Evolutionary conservation across 2,797 vertebrate genomes (phyloP).

Genomic region (Lithobates pipiens): DNA sequence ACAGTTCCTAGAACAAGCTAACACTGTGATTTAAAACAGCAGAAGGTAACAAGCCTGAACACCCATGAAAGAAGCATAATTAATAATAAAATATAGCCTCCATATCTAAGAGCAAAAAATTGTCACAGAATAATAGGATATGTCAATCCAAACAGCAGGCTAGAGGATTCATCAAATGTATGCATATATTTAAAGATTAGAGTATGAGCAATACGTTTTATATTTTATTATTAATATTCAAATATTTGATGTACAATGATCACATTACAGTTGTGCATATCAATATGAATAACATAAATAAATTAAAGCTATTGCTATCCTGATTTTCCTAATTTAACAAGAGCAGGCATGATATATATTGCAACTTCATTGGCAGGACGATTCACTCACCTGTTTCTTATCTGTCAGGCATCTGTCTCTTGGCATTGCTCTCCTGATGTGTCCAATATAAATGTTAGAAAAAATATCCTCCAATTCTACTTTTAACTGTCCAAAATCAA

Average conservation of each 20-base stretch:
- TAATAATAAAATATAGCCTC: too few species aligned
- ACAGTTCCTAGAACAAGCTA: too few species aligned
- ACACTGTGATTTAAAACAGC: too few species aligned
- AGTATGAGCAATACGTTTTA: not conserved
- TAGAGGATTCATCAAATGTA: not conserved
- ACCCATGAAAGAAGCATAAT: too few species aligned
- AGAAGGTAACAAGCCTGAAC: too few species aligned
- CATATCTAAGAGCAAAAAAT: too few species aligned
- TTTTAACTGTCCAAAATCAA: too few species aligned
- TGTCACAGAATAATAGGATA: not conserved
- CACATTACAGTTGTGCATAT: not conserved
- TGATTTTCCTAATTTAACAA: too few species aligned
- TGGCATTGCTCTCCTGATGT: not conserved
- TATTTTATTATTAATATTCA: not conserved
- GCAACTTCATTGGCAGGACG: too few species aligned
- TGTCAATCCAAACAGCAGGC: not conserved
- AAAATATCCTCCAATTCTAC: too few species aligned
- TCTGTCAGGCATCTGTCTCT: not conserved
- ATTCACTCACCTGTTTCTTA: not conserved
- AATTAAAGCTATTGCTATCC: too few species aligned
- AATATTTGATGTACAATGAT: not conserved
- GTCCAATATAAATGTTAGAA: not conserved
- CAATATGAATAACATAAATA: not conserved
- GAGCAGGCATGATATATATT: too few species aligned
- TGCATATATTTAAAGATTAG: not conserved